Conservation (phyloP, 2,797 vertebrate species). For the Thamnophis elegans region DNA sequence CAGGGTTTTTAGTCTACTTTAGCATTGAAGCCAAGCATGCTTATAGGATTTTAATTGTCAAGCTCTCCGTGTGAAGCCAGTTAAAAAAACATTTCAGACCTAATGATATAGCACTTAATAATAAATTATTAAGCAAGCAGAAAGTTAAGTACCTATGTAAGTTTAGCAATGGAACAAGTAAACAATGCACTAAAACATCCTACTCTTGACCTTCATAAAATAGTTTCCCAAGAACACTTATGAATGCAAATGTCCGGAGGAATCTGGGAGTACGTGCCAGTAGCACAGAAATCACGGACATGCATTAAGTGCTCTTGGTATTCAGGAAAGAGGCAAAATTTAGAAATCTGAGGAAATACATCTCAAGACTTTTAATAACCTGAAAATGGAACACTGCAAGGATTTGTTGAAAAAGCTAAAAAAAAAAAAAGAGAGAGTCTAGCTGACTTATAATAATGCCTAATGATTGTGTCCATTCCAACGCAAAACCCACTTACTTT, state of each 20-base stretch:
- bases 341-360: background rate
- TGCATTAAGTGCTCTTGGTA: background rate
- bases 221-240: background rate
- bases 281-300: background rate
- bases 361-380: background rate
- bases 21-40: background rate
- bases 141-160: background rate
- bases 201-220: background rate
- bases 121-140: background rate
- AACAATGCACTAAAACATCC: background rate
- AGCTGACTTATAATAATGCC: background rate
- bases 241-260: background rate
- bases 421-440: background rate
- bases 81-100: background rate
- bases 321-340: background rate
- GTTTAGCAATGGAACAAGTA: background rate
- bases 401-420: background rate
- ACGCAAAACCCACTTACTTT: background rate
- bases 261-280: background rate
- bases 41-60: background rate
- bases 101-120: background rate
- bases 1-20: slow-evolving; percentile 9
- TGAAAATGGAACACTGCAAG: background rate
- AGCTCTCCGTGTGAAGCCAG: background rate
- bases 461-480: background rate